Base-by-base conservation (phyloP, 2,797 vertebrate species). In the Gambusia yucatana region DNA sequence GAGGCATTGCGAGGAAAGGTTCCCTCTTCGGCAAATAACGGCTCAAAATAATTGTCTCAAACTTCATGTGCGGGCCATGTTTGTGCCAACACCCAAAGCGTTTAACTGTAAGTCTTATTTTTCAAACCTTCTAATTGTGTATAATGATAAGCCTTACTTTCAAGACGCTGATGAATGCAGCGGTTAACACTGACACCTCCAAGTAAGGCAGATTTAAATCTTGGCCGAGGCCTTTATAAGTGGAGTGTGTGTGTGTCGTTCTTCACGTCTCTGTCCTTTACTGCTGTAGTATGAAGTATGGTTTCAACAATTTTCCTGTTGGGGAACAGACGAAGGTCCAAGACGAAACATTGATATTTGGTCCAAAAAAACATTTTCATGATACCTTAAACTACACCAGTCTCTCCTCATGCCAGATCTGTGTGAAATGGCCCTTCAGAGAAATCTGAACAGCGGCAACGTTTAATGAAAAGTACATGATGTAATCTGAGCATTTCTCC, bases 11-110 rank as follows among this genome's bases (percentile, higher is more conserved):
- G 41, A 13, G 73, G 70, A 65, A 43, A 20, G 46, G 9, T 80
- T 70, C 30, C 33, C 28, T 14, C 50, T 70, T 70, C 39, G 77
- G 69, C 59, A 82, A 67, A 86, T 67, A 73, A 73, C 30, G 74
- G 71, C 67, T 75, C 67, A 46, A 85, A 85, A 79, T 81, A 52
- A 82, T 47, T 48, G 33, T 55, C 43, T 46, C 36, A 72, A 55
- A 41, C 65, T 47, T 50, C 72, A 46, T 72, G 71, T 77, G 52
- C n/a, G 52, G 28, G 33, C 4, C 43, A 72, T 63, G 73, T 77
- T 39, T 71, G 33, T 73, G 57, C 71, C 44, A 74, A 77, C 78
- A 52, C 74, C 65, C 28, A 76, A 72, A 63, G 55, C 33, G 28
- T 43, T 44, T 33, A 30, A 33, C 74, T 77, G 10, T 17, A 55